phyloP scores from a whole-genome alignment of 2,113 vertebrate species.

The Danio rerio region GRCz12tu NC_133178.1:12948001-12948500 shows the following conservation, averaged over 20 bases:
- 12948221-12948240: constrained; percentile 7
- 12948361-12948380: constrained; percentile 65
- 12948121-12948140: no score
- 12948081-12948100: no score
- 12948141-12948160: no score
- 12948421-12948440: constrained; percentile 31
- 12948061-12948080: no score
- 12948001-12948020: no score
- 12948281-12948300: constrained; percentile 76
- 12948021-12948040: no score
- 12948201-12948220: constrained; percentile 21
- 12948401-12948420: constrained; percentile 14
- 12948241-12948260: constrained; percentile 52
- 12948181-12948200: constrained; percentile 60
- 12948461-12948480: constrained; percentile 12
- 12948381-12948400: constrained; percentile 59
- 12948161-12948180: constrained; percentile 57
- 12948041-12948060: no score
- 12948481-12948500: constrained; percentile 49
- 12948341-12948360: constrained; percentile 55
- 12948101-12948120: no score
- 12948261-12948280: constrained; percentile 51
- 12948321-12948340: constrained; percentile 61
- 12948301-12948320: constrained; percentile 54
- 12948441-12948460: constrained; percentile 30